Evolutionary conservation across 2,888 invertebrate species (phyloP).

Genomic region (Drosophila neutralis): DNA sequence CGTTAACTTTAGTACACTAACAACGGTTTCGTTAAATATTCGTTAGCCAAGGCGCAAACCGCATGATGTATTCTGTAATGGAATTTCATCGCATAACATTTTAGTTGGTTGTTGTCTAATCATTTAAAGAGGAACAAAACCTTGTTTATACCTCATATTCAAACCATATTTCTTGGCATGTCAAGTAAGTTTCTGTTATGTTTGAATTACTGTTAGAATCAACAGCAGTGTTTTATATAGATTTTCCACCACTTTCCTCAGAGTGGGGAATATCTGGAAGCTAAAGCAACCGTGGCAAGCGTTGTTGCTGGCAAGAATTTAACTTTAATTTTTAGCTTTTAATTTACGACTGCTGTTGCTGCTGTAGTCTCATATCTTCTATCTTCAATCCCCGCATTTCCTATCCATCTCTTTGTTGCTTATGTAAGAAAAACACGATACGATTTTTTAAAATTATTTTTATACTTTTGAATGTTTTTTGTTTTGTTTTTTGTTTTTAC

Average conservation of each 20-base stretch:
- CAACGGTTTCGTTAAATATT: background rate
- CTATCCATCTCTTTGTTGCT: background rate
- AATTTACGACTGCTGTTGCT: conserved; percentile 27
- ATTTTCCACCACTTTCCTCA: conserved; percentile 62
- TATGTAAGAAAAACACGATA: conserved; percentile 3
- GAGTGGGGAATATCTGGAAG: conserved; percentile 23
- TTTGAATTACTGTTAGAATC: background rate
- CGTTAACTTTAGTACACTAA: conserved; percentile 19
- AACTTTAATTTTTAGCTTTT: conserved; percentile 43
- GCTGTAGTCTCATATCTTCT: background rate
- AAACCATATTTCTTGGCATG: background rate
- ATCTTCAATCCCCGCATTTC: conserved; percentile 16
- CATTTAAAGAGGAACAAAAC: too few species aligned
- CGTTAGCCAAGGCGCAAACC: background rate
- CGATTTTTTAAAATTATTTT: conserved; percentile 34
- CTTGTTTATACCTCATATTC: too few species aligned
- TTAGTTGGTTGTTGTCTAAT: background rate
- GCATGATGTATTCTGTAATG: background rate
- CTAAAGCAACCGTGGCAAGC: conserved; percentile 58
- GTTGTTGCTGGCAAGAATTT: conserved; percentile 23
- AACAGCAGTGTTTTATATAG: background rate
- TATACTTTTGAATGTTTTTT: conserved; percentile 56
- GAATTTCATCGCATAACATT: background rate
- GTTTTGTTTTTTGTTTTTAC: conserved; percentile 64
- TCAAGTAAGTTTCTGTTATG: background rate